These are phyloP conservation scores for Strongylocentrotus purpuratus DNA, from an alignment of 35 echinoderm and acorn worm species.

Conservation along the genomic window DNA sequence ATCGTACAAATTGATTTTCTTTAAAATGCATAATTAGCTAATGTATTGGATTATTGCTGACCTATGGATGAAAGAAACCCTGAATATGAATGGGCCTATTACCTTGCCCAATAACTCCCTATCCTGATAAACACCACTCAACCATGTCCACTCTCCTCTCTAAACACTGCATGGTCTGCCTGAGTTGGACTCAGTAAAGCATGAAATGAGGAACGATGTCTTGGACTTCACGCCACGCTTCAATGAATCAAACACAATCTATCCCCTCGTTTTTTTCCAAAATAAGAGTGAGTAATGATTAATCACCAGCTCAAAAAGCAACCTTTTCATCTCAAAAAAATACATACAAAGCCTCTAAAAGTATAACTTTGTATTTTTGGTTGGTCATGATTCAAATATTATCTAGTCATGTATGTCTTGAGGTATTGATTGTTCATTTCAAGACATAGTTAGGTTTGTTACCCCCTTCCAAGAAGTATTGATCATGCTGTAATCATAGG, in stretches of 20 bases:
- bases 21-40: not conserved
- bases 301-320: not conserved
- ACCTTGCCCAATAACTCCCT: not conserved
- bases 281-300: not conserved
- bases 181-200: not conserved
- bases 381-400: not conserved
- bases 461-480: not conserved
- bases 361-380: not conserved
- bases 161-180: not conserved
- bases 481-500: not conserved
- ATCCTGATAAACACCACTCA: not conserved
- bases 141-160: not conserved
- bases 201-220: conserved; percentile 10
- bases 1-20: not conserved
- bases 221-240: not conserved
- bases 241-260: not conserved
- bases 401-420: not conserved
- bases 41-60: not conserved
- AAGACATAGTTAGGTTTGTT: too few species aligned
- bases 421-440: not conserved
- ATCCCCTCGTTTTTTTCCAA: not conserved
- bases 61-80: not conserved
- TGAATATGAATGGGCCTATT: not conserved
- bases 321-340: not conserved
- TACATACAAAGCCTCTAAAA: not conserved